phyloP scores from a whole-genome alignment of 92 coral and sea anemone genomes.

The Porites rus region DNA sequence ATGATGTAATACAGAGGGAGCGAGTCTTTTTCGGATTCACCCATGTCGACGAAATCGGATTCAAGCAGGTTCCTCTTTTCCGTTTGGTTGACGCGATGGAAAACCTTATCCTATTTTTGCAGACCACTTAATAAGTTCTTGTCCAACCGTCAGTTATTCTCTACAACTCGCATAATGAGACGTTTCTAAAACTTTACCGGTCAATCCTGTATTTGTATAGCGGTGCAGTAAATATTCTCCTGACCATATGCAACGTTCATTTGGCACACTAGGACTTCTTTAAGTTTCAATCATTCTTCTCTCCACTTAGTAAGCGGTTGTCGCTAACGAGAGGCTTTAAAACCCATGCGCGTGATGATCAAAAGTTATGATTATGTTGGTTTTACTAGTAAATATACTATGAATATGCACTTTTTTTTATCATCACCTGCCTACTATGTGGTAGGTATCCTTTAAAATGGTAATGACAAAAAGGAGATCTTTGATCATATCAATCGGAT shows the following conservation, averaged over 20 bases:
- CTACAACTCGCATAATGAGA: neutral
- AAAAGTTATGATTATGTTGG: too few relatives aligned
- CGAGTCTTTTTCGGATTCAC: neutral
- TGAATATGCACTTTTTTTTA: neutral
- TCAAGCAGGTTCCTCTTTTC: neutral
- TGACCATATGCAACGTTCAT: too few relatives aligned
- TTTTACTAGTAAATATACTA: too few relatives aligned
- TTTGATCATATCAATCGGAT: neutral
- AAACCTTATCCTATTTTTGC: neutral
- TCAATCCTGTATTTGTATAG: neutral
- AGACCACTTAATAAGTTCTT: neutral
- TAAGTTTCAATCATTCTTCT: too few relatives aligned
- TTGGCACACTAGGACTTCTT: too few relatives aligned
- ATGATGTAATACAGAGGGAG: constrained; percentile 15
- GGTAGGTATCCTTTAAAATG: neutral
- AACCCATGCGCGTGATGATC: too few relatives aligned
- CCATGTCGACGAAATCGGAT: neutral
- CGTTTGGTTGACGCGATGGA: neutral
- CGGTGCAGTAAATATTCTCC: neutral
- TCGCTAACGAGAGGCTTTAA: neutral
- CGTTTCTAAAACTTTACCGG: neutral
- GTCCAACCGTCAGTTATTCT: neutral
- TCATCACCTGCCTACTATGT: constrained; percentile 5
- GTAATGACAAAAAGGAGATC: neutral
- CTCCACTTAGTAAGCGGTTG: neutral